A percentile compares a stretch with the other conserved stretches of the same genome.
These are phyloP conservation scores for Amiota communis DNA, from an alignment of 2,888 invertebrate species.

Conservation along the genomic window DNA sequence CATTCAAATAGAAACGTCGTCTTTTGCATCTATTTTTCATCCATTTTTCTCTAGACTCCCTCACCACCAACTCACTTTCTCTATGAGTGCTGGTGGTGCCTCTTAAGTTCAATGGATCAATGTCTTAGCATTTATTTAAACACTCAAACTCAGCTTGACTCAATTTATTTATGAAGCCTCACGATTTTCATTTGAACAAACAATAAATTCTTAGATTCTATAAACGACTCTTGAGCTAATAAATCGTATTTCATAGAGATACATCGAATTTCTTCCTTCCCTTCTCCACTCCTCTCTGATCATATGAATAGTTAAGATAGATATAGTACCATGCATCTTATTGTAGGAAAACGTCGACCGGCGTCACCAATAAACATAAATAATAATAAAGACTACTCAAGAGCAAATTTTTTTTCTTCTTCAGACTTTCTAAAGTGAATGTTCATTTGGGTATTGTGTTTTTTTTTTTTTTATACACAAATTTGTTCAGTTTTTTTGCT, in stretches of 20 bases:
- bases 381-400: no score
- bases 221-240: slow-evolving; percentile 38
- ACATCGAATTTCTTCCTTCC: background rate
- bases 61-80: background rate
- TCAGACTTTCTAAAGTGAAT: slow-evolving; percentile 62
- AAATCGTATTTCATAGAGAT: slow-evolving; percentile 40
- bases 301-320: no score
- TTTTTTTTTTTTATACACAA: no score
- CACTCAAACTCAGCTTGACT: background rate
- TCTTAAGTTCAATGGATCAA: background rate
- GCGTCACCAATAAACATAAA: no score
- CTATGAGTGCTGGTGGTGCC: slow-evolving; percentile 7
- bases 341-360: no score
- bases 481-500: no score
- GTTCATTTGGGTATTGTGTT: slow-evolving; percentile 16
- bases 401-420: background rate
- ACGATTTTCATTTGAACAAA: slow-evolving; percentile 59
- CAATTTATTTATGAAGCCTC: slow-evolving; percentile 69
- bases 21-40: slow-evolving; percentile 18
- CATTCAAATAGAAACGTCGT: slow-evolving; percentile 20
- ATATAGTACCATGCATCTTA: no score
- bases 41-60: slow-evolving; percentile 9
- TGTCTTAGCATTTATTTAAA: slow-evolving; percentile 5
- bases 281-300: background rate
- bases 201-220: slow-evolving; percentile 44